Conservation (phyloP, 2,113 vertebrate genomes). For the Hyla sarda region DNA sequence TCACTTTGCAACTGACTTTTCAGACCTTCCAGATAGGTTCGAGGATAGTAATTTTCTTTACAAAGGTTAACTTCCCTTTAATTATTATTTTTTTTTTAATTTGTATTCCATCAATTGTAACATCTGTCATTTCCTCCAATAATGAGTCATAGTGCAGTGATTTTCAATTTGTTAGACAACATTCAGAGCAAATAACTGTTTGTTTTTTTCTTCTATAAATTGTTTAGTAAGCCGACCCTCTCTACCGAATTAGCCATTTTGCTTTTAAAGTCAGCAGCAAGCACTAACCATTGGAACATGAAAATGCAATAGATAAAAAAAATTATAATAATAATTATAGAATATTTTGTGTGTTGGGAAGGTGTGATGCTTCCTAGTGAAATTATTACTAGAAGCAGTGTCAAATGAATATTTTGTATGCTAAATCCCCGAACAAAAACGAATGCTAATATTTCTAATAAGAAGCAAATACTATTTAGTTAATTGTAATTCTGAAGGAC, state of each 20-base stretch:
- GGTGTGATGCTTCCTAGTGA: neutral
- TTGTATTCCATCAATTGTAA: slow-evolving; percentile 49
- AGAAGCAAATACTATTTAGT: neutral
- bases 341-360: neutral
- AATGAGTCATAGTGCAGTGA: slow-evolving; percentile 56
- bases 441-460: neutral
- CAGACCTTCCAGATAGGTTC: neutral
- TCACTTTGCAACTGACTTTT: neutral
- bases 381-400: neutral
- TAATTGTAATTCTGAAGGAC: neutral
- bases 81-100: slow-evolving; percentile 47
- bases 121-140: slow-evolving; percentile 52
- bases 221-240: slow-evolving; percentile 43
- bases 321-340: slow-evolving; percentile 13
- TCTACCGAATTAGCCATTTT: slow-evolving; percentile 48
- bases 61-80: slow-evolving; percentile 45
- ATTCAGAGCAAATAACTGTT: slow-evolving; percentile 50
- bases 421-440: neutral
- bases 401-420: neutral
- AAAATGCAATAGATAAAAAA: slow-evolving; percentile 23
- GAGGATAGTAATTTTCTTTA: slow-evolving; percentile 39
- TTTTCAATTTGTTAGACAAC: slow-evolving; percentile 50
- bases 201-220: slow-evolving; percentile 40
- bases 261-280: slow-evolving; percentile 35
- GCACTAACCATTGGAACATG: slow-evolving; percentile 11